Evolutionary conservation across 2,888 invertebrate genomes (phyloP), one percentile per base, ranked within the genome.

Genomic region (Drepanosiphum platanoidis): DNA sequence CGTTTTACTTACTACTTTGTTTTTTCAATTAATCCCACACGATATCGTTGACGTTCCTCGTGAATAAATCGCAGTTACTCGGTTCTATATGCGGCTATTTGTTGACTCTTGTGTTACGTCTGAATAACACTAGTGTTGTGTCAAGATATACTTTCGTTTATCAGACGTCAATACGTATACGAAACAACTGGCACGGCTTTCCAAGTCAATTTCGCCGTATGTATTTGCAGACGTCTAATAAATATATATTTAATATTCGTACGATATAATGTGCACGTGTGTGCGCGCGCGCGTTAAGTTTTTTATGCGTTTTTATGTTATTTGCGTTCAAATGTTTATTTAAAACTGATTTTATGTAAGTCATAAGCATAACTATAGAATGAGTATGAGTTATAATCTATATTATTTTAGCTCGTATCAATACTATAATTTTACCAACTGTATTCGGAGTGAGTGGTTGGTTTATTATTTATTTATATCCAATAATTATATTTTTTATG

Each of bases 221-320:
- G 15, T 42, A 78, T 78, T 78, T 78, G 64, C 9, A 27, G 77
- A 27, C 30, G 64, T 64, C 27, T 78, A 39, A 75, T n/a, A n/a
- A n/a, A n/a, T n/a, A n/a, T n/a, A n/a, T n/a, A n/a, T 75, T 75
- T 58, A 61, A 75, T 61, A 8, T 75, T 58, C 36, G 61, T 58
- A 8, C 34, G 46, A 32, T 52, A 30, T 74, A 32, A 52, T 74
- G 32, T n/a, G 18, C 18, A 34, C 18, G 61, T 75, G 11, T 64
- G 30, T 46, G 11, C 42, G n/a, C n/a, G 42, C 42, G 30, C 13
- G 15, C n/a, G 13, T 75, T 22, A 58, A 75, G 1, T 27, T 71
- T 27, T 42, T 42, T 27, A 39, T n/a, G 42, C 27, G 7, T 15
- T 39, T 42, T 71, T n/a, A 8, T 36, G 34, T 9, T n/a, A 68